These are phyloP conservation scores for Andinoacara biseriatus DNA, from an alignment of 2,113 vertebrate species.

Conservation along the genomic window DNA sequence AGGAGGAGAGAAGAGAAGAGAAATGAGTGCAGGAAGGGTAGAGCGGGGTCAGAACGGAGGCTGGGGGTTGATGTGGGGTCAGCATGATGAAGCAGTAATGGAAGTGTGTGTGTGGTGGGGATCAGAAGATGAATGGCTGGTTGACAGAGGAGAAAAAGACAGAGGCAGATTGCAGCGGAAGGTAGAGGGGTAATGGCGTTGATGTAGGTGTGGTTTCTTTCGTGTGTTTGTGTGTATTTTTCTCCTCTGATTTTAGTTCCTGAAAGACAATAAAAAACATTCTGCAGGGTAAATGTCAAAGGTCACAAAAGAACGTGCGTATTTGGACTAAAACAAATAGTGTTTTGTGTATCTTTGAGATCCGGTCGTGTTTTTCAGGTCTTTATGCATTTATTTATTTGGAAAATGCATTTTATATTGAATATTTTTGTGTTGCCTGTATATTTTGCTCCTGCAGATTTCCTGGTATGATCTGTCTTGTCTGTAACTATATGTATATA, in stretches of 20 bases:
- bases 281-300: slow-evolving; percentile 17
- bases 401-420: background rate
- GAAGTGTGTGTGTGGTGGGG: slow-evolving; percentile 57
- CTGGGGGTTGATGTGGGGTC: slow-evolving; percentile 68
- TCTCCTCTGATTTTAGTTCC: slow-evolving; percentile 2
- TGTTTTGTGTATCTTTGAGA: background rate
- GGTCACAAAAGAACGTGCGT: background rate
- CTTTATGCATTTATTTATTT: background rate
- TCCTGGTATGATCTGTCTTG: background rate
- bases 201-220: slow-evolving; percentile 16
- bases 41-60: slow-evolving; percentile 62
- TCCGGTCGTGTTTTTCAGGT: background rate
- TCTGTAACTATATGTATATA: background rate
- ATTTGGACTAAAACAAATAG: no score
- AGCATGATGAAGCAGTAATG: slow-evolving; percentile 77
- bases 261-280: background rate
- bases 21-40: slow-evolving; percentile 58
- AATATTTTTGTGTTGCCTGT: background rate
- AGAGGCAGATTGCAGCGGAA: slow-evolving; percentile 65
- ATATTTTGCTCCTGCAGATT: background rate
- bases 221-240: slow-evolving; percentile 24
- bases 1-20: slow-evolving; percentile 15
- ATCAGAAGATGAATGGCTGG: slow-evolving; percentile 65
- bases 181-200: slow-evolving; percentile 57
- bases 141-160: slow-evolving; percentile 63